These are phyloP conservation scores for Chloroclysta siterata DNA, from an alignment of 2,888 invertebrate genomes.

Conservation along the genomic window DNA sequence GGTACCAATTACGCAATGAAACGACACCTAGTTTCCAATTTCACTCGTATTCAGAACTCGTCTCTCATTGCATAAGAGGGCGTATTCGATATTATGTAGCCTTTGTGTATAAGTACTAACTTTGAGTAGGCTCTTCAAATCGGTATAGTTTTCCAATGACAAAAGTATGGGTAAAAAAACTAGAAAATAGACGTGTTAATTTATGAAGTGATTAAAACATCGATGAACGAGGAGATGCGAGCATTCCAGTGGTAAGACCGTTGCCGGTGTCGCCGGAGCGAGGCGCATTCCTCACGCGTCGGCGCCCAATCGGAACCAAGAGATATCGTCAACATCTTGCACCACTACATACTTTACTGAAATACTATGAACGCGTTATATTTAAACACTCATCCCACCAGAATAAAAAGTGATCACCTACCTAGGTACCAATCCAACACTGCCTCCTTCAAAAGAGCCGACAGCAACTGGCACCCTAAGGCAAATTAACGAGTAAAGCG, in stretches of 20 bases:
- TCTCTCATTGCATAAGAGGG: conserved; percentile 31
- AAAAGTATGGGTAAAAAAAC: conserved; percentile 32
- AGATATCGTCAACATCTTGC: conserved; percentile 60
- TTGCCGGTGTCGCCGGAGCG: conserved; percentile 75
- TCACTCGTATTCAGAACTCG: conserved; percentile 28
- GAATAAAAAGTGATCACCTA: not conserved
- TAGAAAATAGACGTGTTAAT: conserved; percentile 36
- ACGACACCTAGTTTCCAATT: conserved; percentile 27
- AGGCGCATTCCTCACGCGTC: conserved; percentile 75
- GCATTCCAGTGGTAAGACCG: conserved; percentile 53
- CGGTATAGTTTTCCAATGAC: conserved; percentile 1
- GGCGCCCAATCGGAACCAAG: conserved; percentile 76
- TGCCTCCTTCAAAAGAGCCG: not conserved
- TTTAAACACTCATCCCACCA: not conserved
- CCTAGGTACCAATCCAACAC: not conserved
- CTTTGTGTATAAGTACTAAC: not conserved
- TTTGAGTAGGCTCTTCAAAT: not conserved
- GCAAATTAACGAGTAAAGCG: conserved; percentile 4
- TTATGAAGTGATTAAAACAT: conserved; percentile 33
- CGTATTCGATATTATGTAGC: not conserved
- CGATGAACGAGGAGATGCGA: conserved; percentile 53
- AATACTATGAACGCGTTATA: not conserved
- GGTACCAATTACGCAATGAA: conserved; percentile 13
- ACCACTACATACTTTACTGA: conserved; percentile 45
- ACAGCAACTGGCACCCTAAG: not conserved